These are phyloP conservation scores for Pipa parva DNA, from an alignment of 2,113 vertebrate species.

Conservation along the genomic window DNA sequence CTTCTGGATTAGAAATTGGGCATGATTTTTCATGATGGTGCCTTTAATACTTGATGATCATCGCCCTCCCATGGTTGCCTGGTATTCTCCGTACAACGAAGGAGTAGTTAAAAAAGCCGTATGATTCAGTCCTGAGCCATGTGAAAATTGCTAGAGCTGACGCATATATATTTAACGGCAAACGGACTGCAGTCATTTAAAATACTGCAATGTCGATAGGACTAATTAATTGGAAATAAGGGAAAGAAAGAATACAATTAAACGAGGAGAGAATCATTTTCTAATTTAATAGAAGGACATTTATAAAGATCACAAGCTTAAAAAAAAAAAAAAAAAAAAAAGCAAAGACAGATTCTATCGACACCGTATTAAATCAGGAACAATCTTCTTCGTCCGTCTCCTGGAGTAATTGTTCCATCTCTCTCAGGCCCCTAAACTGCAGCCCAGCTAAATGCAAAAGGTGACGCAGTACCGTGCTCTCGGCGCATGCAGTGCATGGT, in stretches of 20 bases:
- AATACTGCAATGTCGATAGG: slow-evolving; percentile 76
- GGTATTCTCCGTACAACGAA: slow-evolving; percentile 20
- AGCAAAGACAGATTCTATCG: slow-evolving; percentile 69
- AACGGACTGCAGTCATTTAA: slow-evolving; percentile 73
- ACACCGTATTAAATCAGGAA: slow-evolving; percentile 65
- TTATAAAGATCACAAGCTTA: slow-evolving; percentile 79
- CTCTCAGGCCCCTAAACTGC: no score
- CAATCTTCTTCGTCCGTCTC: no score
- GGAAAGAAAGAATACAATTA: slow-evolving; percentile 76
- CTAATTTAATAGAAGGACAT: slow-evolving; percentile 78
- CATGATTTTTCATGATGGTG: neutral
- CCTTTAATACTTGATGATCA: slow-evolving; percentile 18
- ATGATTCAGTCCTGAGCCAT: slow-evolving; percentile 61
- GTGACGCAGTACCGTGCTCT: neutral
- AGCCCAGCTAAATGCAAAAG: no score
- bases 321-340: no score
- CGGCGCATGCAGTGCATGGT: neutral
- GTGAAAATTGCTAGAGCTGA: slow-evolving; percentile 57
- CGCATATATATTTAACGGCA: slow-evolving; percentile 69
- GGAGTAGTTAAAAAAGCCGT: slow-evolving; percentile 64
- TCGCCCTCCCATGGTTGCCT: neutral
- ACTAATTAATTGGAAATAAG: slow-evolving; percentile 81
- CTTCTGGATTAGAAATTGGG: neutral
- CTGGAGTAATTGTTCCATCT: no score
- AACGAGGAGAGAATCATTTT: slow-evolving; percentile 81